Conservation (phyloP, 2,797 vertebrate genomes). For the Aphelocoma californica region DNA sequence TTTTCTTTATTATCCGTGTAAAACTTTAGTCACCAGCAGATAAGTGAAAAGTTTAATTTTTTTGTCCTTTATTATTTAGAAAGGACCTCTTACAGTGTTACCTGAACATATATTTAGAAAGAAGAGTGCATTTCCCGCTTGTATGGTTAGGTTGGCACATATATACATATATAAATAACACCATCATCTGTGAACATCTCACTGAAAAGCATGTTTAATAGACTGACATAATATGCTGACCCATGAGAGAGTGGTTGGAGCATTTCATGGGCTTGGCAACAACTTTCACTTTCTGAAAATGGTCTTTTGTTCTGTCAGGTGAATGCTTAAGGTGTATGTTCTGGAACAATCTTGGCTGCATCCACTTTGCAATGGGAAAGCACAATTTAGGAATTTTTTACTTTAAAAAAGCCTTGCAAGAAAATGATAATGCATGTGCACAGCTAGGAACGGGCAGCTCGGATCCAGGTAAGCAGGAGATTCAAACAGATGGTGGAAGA, state of each 20-base stretch:
- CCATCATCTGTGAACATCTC: not conserved
- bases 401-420: conserved; percentile 98
- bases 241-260: not conserved
- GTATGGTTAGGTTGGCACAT: not conserved
- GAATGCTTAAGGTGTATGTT: conserved; percentile 99
- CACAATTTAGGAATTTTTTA: conserved; percentile 98
- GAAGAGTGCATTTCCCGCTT: not conserved
- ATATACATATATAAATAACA: not conserved
- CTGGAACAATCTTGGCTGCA: conserved; percentile 99
- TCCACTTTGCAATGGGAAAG: conserved; percentile 99
- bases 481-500: not conserved
- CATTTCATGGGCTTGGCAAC: not conserved
- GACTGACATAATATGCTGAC: not conserved
- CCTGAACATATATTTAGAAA: not conserved
- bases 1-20: not conserved
- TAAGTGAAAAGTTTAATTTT: not conserved
- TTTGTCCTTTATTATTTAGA: not conserved
- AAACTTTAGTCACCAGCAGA: not conserved
- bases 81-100: not conserved
- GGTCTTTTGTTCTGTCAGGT: conserved; percentile 75
- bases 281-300: not conserved
- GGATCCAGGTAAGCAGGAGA: conserved; percentile 82
- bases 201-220: not conserved
- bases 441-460: conserved; percentile 84
- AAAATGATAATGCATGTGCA: conserved; percentile 92